Evolutionary conservation across 92 coral and sea anemone genomes (phyloP).

Genomic region (Montipora capitata): DNA sequence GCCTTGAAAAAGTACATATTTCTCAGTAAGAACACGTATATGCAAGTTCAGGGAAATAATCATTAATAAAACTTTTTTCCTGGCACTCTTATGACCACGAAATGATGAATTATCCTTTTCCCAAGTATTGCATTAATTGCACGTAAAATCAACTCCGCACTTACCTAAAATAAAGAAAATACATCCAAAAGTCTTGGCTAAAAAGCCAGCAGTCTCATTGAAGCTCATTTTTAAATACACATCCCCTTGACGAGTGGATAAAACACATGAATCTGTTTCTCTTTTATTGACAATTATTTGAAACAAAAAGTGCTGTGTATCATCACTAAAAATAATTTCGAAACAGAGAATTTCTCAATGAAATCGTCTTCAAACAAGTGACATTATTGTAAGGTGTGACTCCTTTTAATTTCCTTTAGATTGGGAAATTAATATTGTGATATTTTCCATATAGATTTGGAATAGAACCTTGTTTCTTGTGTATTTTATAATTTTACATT

Average conservation of each 20-base stretch:
- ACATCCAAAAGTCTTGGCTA: not conserved
- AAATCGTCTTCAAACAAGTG: too few relatives aligned
- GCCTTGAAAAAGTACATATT: too few relatives aligned
- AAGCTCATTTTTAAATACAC: not conserved
- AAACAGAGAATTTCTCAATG: too few relatives aligned
- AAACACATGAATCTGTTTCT: not conserved
- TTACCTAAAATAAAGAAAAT: constrained; percentile 36
- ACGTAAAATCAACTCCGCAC: not conserved
- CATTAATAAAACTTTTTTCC: too few relatives aligned
- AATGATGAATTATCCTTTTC: not conserved
- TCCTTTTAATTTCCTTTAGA: too few relatives aligned
- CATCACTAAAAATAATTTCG: not conserved
- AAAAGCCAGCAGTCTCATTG: not conserved
- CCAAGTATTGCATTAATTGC: not conserved
- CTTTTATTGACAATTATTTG: not conserved
- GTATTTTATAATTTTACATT: too few relatives aligned
- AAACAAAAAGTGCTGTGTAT: not conserved
- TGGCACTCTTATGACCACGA: not conserved
- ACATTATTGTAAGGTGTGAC: too few relatives aligned
- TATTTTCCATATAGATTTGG: too few relatives aligned
- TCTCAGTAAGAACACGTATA: too few relatives aligned
- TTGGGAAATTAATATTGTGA: too few relatives aligned
- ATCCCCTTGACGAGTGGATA: not conserved
- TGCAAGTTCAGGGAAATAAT: too few relatives aligned
- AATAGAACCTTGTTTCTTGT: too few relatives aligned